Evolutionary conservation across 2,888 invertebrate genomes (phyloP), one percentile per base, ranked within the genome.

Genomic region (Merodon equestris): DNA sequence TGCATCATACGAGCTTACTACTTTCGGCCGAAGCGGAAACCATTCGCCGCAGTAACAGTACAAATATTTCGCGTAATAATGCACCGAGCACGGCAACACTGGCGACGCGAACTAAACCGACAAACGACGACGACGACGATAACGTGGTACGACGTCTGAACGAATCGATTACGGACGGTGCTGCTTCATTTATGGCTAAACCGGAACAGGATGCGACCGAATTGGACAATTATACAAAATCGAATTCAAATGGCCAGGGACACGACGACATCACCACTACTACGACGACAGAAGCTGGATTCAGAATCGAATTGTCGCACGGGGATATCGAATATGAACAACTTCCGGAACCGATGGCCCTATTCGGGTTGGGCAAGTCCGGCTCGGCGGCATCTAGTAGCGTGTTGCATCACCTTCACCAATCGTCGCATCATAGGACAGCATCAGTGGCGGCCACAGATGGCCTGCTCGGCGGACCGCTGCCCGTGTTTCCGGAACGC

Each of bases 401-500:
- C 1, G 74, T 54, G 13, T 27, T 27, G 27, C 60, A 64, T n/a
- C 67, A 68, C 9, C 75, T 72, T 51, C 67, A 72, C 61, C 42
- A 56, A 42, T 54, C 76, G 19, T 34, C 40, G 15, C 68, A 76
- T 44, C 77, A 70, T 38, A 64, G 74, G 54, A 36, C 47, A 19
- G 47, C 57, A 38, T 15, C 53, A 12, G 63, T 51, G 12, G 27
- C 61, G 34, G 50, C 68, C 18, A 72, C 54, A 17, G 70, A 61
- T 57, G 77, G 57, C 14, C 51, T 73, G 1, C 47, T 68, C 0
- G 17, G 60, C 45, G 68, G 73, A 13, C 68, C 66, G 17, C 64
- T 83, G 42, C 83, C 84, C 18, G 83, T 84, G n/a, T 84, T 84
- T 71, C 84, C 84, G 7, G 83, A 84, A 45, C 77, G 84, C 53